Evolutionary conservation across 2,113 vertebrate genomes (phyloP), one percentile per base, ranked within the genome.

Genomic region (Brienomyrus longianalis): DNA sequence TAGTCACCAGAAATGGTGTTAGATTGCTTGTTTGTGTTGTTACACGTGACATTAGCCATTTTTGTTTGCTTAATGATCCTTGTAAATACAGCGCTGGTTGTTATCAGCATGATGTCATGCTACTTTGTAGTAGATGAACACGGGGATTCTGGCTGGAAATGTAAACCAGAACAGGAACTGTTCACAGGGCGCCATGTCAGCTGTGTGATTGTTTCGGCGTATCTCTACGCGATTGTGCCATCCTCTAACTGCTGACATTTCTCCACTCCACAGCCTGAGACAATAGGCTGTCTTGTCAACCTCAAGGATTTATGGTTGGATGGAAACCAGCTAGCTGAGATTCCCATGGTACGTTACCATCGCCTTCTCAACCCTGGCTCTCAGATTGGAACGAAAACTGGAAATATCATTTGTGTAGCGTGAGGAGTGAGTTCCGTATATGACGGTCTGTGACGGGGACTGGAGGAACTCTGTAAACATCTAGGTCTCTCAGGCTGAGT

Each of bases 291-390:
- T 95, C 98, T 99, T 94, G 94, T 97, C 94, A 98, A 96, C 93
- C 95, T 99, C 59, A 99, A 98, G 95, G 98, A 99, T 93, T 95
- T 99, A 93, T 99, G 98, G 98, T 95, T 99, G 93, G 98, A 99
- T 93, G 98, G 98, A 94, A 99, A 99, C 95, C 98, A 99, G 87
- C 95, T 99, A 92, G 92, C 94, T 1, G 97, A 98, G 93, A 96
- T 99, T 96, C 98, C 98, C 96, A 94, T 95, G 95, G 98, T 99
- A 96, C 95, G 94, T 87, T 84, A 66, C 90, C 19, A 15, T 66
- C 27, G 43, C 2, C 87, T 56, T 48, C 3, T 47, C 31, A 74
- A 35, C 83, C 86, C 23, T 45, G 21, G 70, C 52, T 54, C 51
- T 51, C 5, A 1, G 15, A 43, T 85, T 17, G 45, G 48, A 50